Conservation (phyloP, 2,797 vertebrate genomes). For the Psittacula derbiana region DNA sequence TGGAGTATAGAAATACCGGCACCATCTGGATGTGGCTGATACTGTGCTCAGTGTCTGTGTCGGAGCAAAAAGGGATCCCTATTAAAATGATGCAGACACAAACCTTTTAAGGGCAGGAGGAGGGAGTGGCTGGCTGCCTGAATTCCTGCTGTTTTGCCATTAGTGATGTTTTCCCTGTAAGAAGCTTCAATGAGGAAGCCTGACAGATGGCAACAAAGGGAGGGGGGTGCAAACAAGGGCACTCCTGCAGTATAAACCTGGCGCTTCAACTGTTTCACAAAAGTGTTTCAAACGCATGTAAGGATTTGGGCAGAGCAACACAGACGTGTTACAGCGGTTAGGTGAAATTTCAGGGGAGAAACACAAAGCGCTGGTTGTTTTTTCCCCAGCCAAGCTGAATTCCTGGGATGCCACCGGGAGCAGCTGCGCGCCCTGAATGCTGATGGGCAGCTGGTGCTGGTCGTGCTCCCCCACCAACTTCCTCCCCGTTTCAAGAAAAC, state of each 20-base stretch:
- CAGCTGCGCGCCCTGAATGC: neutral
- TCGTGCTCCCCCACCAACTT: neutral
- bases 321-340: neutral
- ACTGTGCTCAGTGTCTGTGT: neutral
- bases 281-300: neutral
- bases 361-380: neutral
- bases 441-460: slow-evolving; percentile 37
- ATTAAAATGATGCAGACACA: neutral
- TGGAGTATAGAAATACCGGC: neutral
- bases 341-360: neutral
- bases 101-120: neutral
- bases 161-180: slow-evolving; percentile 29
- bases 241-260: neutral
- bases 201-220: slow-evolving; percentile 66
- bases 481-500: neutral
- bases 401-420: slow-evolving; percentile 25
- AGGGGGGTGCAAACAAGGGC: slow-evolving; percentile 5
- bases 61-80: neutral
- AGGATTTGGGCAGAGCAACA: slow-evolving; percentile 22
- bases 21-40: neutral
- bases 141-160: slow-evolving; percentile 44
- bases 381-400: slow-evolving; percentile 56
- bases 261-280: slow-evolving; percentile 27
- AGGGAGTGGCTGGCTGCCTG: neutral
- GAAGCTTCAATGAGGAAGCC: slow-evolving; percentile 1